Conservation (phyloP, 2,113 vertebrate genomes). For the Toxotes jaculatrix region DNA sequence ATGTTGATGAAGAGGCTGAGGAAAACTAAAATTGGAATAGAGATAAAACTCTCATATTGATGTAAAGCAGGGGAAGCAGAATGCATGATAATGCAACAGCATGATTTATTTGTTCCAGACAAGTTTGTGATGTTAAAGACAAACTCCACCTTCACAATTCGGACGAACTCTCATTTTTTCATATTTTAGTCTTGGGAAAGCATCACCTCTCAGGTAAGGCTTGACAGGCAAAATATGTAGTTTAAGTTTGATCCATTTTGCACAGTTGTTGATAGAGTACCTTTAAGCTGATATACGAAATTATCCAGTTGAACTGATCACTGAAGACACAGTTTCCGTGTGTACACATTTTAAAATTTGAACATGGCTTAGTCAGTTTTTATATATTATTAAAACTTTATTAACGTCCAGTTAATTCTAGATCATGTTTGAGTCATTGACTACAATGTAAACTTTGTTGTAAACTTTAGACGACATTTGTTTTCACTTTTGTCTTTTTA, state of each 20-base stretch:
- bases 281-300: too few species aligned
- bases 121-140: not conserved
- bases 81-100: not conserved
- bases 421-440: not conserved
- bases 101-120: not conserved
- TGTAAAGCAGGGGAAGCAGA: not conserved
- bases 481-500: not conserved
- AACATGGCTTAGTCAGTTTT: not conserved
- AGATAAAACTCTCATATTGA: slow-evolving; percentile 18
- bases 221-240: not conserved
- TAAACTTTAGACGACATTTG: not conserved
- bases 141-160: not conserved
- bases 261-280: too few species aligned
- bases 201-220: too few species aligned
- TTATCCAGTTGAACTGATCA: too few species aligned
- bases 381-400: not conserved
- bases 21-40: slow-evolving; percentile 35
- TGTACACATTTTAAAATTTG: not conserved
- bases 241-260: not conserved
- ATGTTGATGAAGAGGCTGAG: slow-evolving; percentile 61
- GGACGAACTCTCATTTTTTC: not conserved
- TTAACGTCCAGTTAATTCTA: not conserved
- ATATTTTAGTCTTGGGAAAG: not conserved
- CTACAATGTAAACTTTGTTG: not conserved
- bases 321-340: not conserved